Percentiles rank a stretch among this genome's conserved stretches.
Conservation (phyloP, 2,888 invertebrate species). For the Anoncus sp. region DNA sequence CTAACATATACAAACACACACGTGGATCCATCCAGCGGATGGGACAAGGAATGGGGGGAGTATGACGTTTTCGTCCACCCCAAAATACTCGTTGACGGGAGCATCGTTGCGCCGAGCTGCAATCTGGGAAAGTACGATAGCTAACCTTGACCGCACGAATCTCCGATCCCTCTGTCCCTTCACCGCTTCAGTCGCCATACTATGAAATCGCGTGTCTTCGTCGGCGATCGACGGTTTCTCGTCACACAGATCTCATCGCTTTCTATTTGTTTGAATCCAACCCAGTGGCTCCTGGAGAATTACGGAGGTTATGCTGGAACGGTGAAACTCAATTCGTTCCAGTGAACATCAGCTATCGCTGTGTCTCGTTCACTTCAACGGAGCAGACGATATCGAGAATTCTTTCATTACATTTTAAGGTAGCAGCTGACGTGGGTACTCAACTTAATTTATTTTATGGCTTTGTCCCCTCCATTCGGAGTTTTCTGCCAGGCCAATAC, state of each 20-base stretch:
- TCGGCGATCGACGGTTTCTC: slow-evolving; percentile 31
- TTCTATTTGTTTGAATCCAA: slow-evolving; percentile 38
- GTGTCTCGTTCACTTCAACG: slow-evolving; percentile 45
- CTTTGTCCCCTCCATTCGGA: slow-evolving; percentile 16
- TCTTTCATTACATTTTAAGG: slow-evolving; percentile 41
- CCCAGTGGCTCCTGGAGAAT: slow-evolving; percentile 5
- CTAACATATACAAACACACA: background rate
- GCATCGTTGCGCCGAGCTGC: slow-evolving; percentile 30
- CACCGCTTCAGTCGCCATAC: slow-evolving; percentile 32
- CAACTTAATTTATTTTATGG: slow-evolving; percentile 55
- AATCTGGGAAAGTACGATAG: slow-evolving; percentile 40
- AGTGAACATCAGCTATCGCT: slow-evolving; percentile 29
- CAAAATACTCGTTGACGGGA: slow-evolving; percentile 30
- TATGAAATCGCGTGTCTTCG: slow-evolving; percentile 23
- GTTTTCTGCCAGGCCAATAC: slow-evolving; percentile 31
- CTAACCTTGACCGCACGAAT: slow-evolving; percentile 48
- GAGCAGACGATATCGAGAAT: slow-evolving; percentile 51
- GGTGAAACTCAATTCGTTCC: slow-evolving; percentile 17
- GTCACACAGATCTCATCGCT: slow-evolving; percentile 39
- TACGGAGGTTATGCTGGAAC: slow-evolving; percentile 10
- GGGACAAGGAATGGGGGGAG: background rate
- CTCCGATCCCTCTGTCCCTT: slow-evolving; percentile 27
- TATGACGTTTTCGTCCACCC: slow-evolving; percentile 37
- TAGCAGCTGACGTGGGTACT: slow-evolving; percentile 31
- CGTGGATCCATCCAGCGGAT: background rate